Percentiles rank a stretch among this genome's conserved stretches.
These are phyloP conservation scores for Lasioglossum malachurum DNA, from an alignment of 2,888 invertebrate species.

Conservation along the genomic window DNA sequence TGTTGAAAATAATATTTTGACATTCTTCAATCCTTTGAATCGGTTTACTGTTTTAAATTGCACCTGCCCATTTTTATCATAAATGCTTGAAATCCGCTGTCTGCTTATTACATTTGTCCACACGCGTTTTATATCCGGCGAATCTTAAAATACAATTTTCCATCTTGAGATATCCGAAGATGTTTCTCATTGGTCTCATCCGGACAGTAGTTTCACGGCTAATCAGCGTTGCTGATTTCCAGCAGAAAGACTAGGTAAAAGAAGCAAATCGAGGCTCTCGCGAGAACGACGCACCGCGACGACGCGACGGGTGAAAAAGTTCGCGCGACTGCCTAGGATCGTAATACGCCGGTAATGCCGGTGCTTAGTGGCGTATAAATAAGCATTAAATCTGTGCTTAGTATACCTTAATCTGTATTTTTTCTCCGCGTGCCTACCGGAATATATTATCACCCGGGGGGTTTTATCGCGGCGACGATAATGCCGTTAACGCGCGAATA, in stretches of 20 bases:
- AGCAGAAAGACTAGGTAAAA: conserved; percentile 1
- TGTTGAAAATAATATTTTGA: too few relatives aligned
- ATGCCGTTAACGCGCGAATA: conserved; percentile 73
- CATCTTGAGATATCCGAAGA: background rate
- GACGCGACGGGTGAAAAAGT: conserved; percentile 65
- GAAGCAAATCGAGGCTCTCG: conserved; percentile 25
- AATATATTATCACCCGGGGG: conserved; percentile 82
- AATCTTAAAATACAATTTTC: background rate
- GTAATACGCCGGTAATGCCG: conserved; percentile 83
- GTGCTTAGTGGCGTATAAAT: conserved; percentile 84
- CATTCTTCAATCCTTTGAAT: too few relatives aligned
- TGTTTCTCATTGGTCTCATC: background rate
- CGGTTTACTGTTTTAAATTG: too few relatives aligned
- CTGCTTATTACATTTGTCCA: too few relatives aligned
- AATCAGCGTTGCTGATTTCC: conserved; percentile 34
- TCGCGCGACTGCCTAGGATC: conserved; percentile 67
- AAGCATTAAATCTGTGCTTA: conserved; percentile 85
- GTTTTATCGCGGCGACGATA: conserved; percentile 81
- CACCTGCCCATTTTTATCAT: too few relatives aligned
- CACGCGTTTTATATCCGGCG: background rate
- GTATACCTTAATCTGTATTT: conserved; percentile 84
- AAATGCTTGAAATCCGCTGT: too few relatives aligned
- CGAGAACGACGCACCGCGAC: conserved; percentile 20
- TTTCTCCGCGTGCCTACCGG: conserved; percentile 75
- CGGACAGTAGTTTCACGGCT: conserved; percentile 25